phyloP scores from a whole-genome alignment of 1,140 invertebrate species.

The Aphidius ervi region DNA sequence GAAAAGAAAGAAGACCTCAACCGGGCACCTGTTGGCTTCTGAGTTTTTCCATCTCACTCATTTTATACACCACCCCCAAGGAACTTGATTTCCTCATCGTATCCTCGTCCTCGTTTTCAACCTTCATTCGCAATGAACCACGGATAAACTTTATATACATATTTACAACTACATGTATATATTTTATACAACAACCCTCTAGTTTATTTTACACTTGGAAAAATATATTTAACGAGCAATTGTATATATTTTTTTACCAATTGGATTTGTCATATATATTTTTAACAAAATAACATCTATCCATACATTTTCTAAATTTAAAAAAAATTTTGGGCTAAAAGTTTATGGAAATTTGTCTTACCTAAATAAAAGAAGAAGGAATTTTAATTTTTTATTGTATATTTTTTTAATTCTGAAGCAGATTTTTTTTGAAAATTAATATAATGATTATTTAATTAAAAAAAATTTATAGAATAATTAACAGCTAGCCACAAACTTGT shows the following conservation, averaged over 20 bases:
- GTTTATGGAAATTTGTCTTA: too few relatives aligned
- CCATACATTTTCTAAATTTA: too few relatives aligned
- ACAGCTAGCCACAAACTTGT: too few relatives aligned
- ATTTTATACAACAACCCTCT: neutral
- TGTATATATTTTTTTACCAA: neutral
- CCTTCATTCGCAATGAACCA: slow-evolving; percentile 3
- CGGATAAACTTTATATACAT: neutral
- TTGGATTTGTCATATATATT: neutral
- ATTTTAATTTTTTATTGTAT: too few relatives aligned
- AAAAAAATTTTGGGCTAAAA: too few relatives aligned
- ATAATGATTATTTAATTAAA: too few relatives aligned
- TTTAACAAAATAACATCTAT: too few relatives aligned
- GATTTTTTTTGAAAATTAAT: too few relatives aligned
- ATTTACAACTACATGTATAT: slow-evolving; percentile 3
- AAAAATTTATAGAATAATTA: too few relatives aligned
- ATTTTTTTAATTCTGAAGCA: too few relatives aligned
- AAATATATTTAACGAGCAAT: slow-evolving; percentile 7
- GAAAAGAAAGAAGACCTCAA: neutral
- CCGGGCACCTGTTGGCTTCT: slow-evolving; percentile 19
- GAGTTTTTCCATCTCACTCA: slow-evolving; percentile 8
- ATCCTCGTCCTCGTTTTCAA: slow-evolving; percentile 1
- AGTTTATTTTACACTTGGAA: neutral
- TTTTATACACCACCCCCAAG: slow-evolving; percentile 6
- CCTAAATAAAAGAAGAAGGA: too few relatives aligned
- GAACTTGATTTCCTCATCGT: slow-evolving; percentile 13